Evolutionary conservation across 2,797 vertebrate species (phyloP), one percentile per base, ranked within the genome.

Genomic region (Myotis planiceps): DNA sequence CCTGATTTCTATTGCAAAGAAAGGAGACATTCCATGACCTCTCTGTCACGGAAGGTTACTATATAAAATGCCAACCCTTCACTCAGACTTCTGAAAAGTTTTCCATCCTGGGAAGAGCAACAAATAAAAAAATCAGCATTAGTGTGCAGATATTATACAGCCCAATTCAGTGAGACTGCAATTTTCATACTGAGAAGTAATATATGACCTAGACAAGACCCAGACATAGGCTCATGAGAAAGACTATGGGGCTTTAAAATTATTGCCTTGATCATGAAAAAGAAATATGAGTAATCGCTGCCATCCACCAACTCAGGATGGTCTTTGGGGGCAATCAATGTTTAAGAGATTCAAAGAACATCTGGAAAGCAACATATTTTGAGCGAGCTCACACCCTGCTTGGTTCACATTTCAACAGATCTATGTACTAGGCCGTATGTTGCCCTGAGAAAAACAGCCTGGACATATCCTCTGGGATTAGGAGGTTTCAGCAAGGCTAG

Each of bases 201-300:
- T 98, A 97, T 98, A 98, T 76, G 97, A 98, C 96, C 98, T 97
- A 97, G 97, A 98, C 96, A 95, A 98, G 98, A 98, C 96, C 95
- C 95, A 97, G 98, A 96, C 97, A 96, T 55, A 78, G 95, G 86
- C 96, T 97, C 97, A 88, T 95, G 92, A 98, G 97, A 97, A 98
- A 97, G 97, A 96, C 97, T 5, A 34, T 6, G 39, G 86, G 93
- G 96, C 60, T 98, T 97, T 97, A 96, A 98, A 98, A 98, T 97
- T 93, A 97, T 90, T 96, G 96, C 95, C 94, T 97, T 96, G 97
- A 97, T 97, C 19, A 16, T 27, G 95, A 96, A 93, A 97, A 97
- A 98, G 97, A 98, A 98, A 98, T 97, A 97, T 78, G 93, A 97
- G 93, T 96, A 96, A 98, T 98, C 55, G 27, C 92, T 95, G 95